These are phyloP conservation scores for Argopecten irradians DNA, from an alignment of 1,140 invertebrate species.

Conservation along the genomic window DNA sequence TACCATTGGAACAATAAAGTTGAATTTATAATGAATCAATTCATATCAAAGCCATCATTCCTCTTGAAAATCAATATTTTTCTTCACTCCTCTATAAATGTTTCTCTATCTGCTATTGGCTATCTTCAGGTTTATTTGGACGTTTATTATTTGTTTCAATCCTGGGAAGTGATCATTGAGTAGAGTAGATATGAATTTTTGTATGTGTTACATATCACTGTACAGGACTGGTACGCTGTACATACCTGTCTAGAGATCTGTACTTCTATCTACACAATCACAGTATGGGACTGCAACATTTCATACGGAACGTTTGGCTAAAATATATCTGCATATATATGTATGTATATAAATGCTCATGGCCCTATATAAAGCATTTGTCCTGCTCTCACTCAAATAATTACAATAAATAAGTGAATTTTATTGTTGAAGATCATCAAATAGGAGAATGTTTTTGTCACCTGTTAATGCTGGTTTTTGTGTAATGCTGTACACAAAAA, in stretches of 20 bases:
- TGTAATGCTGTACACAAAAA: too few relatives aligned
- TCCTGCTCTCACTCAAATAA: too few relatives aligned
- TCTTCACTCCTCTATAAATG: background rate
- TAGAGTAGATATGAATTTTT: conserved; percentile 9
- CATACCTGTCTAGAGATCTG: too few relatives aligned
- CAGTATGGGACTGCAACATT: background rate
- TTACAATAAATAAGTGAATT: too few relatives aligned
- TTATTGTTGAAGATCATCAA: too few relatives aligned
- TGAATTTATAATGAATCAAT: conserved; percentile 23
- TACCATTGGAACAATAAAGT: background rate
- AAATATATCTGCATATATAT: too few relatives aligned
- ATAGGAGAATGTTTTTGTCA: too few relatives aligned
- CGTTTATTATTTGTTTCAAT: conserved; percentile 18
- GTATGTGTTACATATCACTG: background rate
- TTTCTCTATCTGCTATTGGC: background rate
- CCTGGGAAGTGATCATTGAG: background rate
- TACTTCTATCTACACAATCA: background rate
- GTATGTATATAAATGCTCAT: too few relatives aligned
- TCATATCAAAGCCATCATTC: background rate
- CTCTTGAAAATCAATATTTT: background rate
- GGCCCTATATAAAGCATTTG: too few relatives aligned
- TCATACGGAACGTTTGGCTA: too few relatives aligned
- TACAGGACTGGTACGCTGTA: background rate
- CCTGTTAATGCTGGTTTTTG: too few relatives aligned
- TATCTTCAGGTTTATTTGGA: background rate